A percentile compares a stretch with the other conserved stretches of the same genome.
phyloP scores from a whole-genome alignment of 1,140 invertebrate genomes.

The Pachyrhynchus sulphureomaculatus region DNA sequence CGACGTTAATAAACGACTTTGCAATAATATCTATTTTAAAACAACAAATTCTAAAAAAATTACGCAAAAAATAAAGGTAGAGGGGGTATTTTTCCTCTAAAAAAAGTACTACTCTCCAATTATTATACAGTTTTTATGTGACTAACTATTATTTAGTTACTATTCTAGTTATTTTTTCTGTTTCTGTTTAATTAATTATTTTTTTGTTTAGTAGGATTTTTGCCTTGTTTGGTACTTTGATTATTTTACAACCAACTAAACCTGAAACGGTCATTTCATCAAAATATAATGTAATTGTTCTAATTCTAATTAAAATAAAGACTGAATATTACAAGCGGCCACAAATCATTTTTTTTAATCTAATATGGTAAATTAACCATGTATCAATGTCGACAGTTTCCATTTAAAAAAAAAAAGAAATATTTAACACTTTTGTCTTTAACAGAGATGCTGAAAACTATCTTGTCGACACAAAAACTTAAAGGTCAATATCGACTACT shows the following conservation, averaged over 20 bases:
- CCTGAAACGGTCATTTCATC: no score
- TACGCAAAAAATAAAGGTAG: conserved; percentile 1
- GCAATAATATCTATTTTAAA: background rate
- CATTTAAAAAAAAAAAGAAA: no score
- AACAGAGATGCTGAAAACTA: no score
- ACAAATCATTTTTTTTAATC: no score
- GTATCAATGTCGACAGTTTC: no score
- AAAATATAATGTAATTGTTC: no score
- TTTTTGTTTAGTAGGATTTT: background rate
- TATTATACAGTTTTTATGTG: background rate
- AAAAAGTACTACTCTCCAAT: background rate
- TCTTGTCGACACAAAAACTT: no score
- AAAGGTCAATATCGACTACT: no score
- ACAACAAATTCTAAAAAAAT: background rate
- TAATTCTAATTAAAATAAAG: no score
- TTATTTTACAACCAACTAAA: conserved; percentile 3
- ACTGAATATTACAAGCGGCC: no score
- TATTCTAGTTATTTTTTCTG: conserved; percentile 4
- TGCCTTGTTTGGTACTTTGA: background rate
- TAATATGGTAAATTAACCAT: no score
- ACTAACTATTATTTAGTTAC: conserved; percentile 8
- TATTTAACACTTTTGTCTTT: no score
- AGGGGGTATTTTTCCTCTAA: background rate
- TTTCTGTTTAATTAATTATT: conserved; percentile 9
- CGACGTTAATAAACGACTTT: background rate